phyloP scores from a whole-genome alignment of 2,888 invertebrate genomes.

The Synanthedon vespiformis region DNA sequence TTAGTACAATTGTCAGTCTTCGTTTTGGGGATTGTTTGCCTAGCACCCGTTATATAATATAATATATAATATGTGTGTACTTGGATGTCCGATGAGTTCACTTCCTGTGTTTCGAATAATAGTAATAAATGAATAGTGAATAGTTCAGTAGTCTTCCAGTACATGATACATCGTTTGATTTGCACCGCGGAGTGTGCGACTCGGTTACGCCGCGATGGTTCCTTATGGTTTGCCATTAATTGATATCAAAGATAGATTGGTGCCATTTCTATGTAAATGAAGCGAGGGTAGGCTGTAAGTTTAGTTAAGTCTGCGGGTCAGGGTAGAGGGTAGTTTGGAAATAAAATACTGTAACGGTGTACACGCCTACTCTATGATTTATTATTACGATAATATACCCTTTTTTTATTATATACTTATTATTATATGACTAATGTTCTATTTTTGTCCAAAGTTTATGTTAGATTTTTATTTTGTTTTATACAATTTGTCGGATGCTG shows the following conservation, averaged over 20 bases:
- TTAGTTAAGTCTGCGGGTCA: slow-evolving; percentile 68
- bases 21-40: slow-evolving; percentile 20
- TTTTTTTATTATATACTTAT: slow-evolving; percentile 13
- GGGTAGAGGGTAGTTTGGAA: slow-evolving; percentile 68
- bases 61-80: slow-evolving; percentile 8
- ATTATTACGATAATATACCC: no score
- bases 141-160: slow-evolving; percentile 70
- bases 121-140: slow-evolving; percentile 52
- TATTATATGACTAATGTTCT: slow-evolving; percentile 31
- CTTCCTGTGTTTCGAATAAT: slow-evolving; percentile 50
- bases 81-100: slow-evolving; percentile 19
- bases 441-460: slow-evolving; percentile 20
- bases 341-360: slow-evolving; percentile 53
- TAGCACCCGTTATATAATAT: slow-evolving; percentile 32
- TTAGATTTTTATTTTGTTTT: slow-evolving; percentile 25
- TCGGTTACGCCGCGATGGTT: slow-evolving; percentile 57
- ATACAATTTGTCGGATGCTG: slow-evolving; percentile 21
- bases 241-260: slow-evolving; percentile 71
- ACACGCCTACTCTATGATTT: slow-evolving; percentile 40
- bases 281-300: slow-evolving; percentile 55
- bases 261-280: slow-evolving; percentile 69
- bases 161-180: slow-evolving; percentile 42
- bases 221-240: slow-evolving; percentile 69
- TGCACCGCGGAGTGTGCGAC: slow-evolving; percentile 31
- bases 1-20: no score